phyloP scores from a whole-genome alignment of 2,888 invertebrate species.

The Lymantria dispar region DNA sequence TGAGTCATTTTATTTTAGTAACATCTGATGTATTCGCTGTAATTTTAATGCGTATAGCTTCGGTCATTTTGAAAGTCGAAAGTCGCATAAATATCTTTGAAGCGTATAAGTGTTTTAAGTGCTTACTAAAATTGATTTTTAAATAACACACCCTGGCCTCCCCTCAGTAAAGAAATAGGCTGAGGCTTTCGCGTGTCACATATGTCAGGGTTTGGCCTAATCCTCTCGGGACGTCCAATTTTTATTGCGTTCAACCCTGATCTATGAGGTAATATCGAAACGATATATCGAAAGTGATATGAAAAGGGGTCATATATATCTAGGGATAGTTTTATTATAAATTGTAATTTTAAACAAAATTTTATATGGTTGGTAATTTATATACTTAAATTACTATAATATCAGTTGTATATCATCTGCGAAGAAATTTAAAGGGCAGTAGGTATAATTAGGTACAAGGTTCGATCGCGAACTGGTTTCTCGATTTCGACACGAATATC shows the following conservation, averaged over 20 bases:
- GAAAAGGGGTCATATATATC: constrained; percentile 57
- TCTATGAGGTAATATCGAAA: constrained; percentile 69
- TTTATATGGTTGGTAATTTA: constrained; percentile 5
- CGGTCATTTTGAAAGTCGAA: constrained; percentile 40
- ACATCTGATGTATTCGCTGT: constrained; percentile 61
- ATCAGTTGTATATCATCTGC: constrained; percentile 11
- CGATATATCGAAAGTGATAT: constrained; percentile 62
- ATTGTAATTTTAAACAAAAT: constrained; percentile 11
- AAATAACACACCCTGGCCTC: constrained; percentile 53
- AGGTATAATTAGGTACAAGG: constrained; percentile 35
- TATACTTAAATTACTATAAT: constrained; percentile 4
- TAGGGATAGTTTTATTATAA: constrained; percentile 20
- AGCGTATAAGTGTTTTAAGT: constrained; percentile 47
- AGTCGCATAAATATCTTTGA: constrained; percentile 41
- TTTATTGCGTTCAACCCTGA: constrained; percentile 77
- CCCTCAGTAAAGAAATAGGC: constrained; percentile 60
- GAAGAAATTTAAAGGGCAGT: constrained; percentile 34
- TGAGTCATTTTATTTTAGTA: constrained; percentile 53
- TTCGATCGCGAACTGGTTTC: constrained; percentile 40
- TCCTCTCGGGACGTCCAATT: constrained; percentile 72
- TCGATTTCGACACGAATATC: constrained; percentile 48
- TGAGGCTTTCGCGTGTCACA: constrained; percentile 74
- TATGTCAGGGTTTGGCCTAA: constrained; percentile 77
- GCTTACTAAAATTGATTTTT: constrained; percentile 68
- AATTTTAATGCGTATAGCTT: constrained; percentile 41